These are phyloP conservation scores for Chironomus tentans DNA, from an alignment of 2,888 invertebrate species.

Conservation along the genomic window DNA sequence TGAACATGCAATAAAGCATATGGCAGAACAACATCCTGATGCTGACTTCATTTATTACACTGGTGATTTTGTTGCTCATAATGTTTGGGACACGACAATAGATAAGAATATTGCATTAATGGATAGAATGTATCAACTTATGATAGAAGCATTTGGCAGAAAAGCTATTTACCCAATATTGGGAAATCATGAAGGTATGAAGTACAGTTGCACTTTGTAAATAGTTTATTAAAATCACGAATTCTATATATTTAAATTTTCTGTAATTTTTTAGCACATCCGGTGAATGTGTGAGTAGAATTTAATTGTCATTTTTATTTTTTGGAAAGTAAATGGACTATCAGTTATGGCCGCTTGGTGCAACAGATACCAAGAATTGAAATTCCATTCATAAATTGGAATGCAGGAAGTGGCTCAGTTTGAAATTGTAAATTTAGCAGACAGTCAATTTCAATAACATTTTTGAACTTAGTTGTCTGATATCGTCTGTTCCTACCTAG, in stretches of 20 bases:
- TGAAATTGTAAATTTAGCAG: too few relatives aligned
- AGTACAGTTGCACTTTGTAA: not conserved
- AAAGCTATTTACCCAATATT: conserved; percentile 58
- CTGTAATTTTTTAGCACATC: not conserved
- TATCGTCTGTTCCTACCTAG: too few relatives aligned
- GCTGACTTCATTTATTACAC: conserved; percentile 68
- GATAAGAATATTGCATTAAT: conserved; percentile 53
- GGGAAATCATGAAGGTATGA: conserved; percentile 70
- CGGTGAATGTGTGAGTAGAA: conserved; percentile 1
- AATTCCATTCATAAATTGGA: too few relatives aligned
- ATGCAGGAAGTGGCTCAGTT: too few relatives aligned
- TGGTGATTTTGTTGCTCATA: conserved; percentile 79
- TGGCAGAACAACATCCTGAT: conserved; percentile 48
- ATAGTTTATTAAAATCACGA: not conserved
- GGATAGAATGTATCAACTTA: conserved; percentile 44
- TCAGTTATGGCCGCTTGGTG: too few relatives aligned
- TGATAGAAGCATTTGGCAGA: conserved; percentile 50
- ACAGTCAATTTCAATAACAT: too few relatives aligned
- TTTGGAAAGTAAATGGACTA: too few relatives aligned
- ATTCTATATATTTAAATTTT: not conserved
- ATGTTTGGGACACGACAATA: conserved; percentile 74
- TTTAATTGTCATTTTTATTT: not conserved
- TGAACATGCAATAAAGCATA: conserved; percentile 55
- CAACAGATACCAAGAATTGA: too few relatives aligned
- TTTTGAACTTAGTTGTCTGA: too few relatives aligned